Evolutionary conservation across 2,113 vertebrate species (phyloP).

Genomic region (Phaethon lepturus): DNA sequence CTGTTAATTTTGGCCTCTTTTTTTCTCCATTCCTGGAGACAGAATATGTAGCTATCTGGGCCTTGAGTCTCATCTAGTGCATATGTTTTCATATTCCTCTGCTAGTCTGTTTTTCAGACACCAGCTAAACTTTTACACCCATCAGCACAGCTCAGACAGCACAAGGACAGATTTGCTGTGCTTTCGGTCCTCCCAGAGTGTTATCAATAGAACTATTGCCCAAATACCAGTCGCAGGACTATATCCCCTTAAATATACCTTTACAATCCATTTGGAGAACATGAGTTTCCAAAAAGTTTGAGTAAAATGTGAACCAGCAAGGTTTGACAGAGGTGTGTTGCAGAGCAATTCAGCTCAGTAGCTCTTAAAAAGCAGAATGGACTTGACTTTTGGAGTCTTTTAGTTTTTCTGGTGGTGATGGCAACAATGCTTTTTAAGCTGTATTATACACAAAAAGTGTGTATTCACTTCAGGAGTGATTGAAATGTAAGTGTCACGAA

Average conservation of each 20-base stretch:
- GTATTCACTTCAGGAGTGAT: background rate
- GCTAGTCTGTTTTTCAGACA: background rate
- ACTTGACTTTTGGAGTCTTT: background rate
- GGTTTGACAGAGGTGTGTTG: background rate
- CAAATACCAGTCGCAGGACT: background rate
- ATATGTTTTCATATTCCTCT: background rate
- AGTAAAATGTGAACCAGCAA: background rate
- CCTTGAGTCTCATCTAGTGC: background rate
- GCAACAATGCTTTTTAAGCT: background rate
- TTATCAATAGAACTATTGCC: background rate
- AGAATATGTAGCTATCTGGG: background rate
- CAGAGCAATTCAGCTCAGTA: background rate
- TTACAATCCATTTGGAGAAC: background rate
- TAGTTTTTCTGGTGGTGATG: background rate
- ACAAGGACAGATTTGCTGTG: background rate
- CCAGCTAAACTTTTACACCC: background rate
- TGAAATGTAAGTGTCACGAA: background rate
- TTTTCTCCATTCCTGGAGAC: background rate
- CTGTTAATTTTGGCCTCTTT: background rate
- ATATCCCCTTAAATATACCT: background rate
- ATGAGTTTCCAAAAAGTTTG: background rate
- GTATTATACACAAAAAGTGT: background rate
- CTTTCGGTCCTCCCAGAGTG: background rate
- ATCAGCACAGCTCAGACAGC: background rate
- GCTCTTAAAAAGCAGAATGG: background rate